phyloP scores from a whole-genome alignment of 92 coral and sea anemone genomes.

The Porites rus region DNA sequence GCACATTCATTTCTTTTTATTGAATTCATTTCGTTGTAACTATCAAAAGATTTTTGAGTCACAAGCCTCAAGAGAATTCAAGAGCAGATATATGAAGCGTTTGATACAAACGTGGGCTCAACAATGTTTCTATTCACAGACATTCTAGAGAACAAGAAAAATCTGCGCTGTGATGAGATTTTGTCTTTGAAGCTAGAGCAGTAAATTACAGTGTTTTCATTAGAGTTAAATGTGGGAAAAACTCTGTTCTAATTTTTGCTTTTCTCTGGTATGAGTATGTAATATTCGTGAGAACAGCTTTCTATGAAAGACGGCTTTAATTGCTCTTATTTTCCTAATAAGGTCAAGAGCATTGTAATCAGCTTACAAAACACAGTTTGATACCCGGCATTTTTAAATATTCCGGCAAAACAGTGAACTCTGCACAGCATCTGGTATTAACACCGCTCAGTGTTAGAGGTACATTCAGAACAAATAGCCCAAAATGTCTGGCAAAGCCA shows the following conservation, averaged over 20 bases:
- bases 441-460: background rate
- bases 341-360: constrained; percentile 49
- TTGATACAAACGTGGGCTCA: background rate
- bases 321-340: constrained; percentile 17
- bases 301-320: background rate
- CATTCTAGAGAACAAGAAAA: background rate
- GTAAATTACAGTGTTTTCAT: too few species aligned
- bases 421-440: background rate
- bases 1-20: background rate
- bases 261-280: background rate
- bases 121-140: background rate
- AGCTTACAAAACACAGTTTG: constrained; percentile 42
- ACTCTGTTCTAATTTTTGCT: background rate
- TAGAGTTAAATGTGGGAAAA: background rate
- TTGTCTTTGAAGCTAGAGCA: background rate
- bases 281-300: constrained; percentile 24
- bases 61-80: background rate
- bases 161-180: constrained; percentile 1
- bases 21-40: background rate
- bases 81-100: constrained; percentile 24
- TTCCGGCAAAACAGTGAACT: background rate
- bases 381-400: constrained; percentile 38
- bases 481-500: constrained; percentile 77
- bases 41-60: background rate
- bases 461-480: too few species aligned